Evolutionary conservation across 2,113 vertebrate genomes (phyloP).

Genomic region (Megalops atlanticus): DNA sequence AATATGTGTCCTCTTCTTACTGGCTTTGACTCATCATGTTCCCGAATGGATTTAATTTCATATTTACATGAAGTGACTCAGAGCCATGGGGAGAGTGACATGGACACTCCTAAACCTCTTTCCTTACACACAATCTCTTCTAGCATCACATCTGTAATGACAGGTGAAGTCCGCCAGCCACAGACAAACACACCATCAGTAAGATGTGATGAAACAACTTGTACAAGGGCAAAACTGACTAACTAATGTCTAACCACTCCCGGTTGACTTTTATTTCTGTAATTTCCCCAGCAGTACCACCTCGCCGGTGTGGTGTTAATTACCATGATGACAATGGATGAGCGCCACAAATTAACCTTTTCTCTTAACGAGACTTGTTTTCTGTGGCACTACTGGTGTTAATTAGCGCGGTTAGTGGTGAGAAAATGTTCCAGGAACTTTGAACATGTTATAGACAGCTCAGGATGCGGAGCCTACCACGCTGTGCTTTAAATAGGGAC

Average conservation of each 20-base stretch:
- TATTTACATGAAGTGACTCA: too few species aligned
- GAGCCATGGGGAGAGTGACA: too few species aligned
- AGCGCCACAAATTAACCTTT: constrained; percentile 41
- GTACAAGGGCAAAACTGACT: neutral
- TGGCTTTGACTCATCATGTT: too few species aligned
- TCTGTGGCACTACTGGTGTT: constrained; percentile 33
- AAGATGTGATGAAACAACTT: too few species aligned
- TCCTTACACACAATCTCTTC: too few species aligned
- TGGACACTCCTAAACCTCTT: too few species aligned
- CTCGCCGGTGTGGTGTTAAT: constrained; percentile 41
- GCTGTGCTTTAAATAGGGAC: constrained; percentile 20
- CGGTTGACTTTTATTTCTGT: constrained; percentile 28
- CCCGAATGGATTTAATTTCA: too few species aligned
- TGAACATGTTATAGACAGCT: constrained; percentile 17
- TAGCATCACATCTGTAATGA: neutral
- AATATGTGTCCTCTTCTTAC: too few species aligned
- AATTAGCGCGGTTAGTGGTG: constrained; percentile 44
- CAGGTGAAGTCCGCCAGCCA: too few species aligned
- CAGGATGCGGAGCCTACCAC: neutral
- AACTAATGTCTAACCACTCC: neutral
- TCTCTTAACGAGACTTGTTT: constrained; percentile 46
- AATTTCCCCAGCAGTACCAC: neutral
- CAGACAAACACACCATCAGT: too few species aligned
- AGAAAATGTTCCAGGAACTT: constrained; percentile 31
- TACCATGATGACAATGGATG: constrained; percentile 28